These are phyloP conservation scores for Thera obeliscata DNA, from an alignment of 2,888 invertebrate genomes.

Conservation along the genomic window DNA sequence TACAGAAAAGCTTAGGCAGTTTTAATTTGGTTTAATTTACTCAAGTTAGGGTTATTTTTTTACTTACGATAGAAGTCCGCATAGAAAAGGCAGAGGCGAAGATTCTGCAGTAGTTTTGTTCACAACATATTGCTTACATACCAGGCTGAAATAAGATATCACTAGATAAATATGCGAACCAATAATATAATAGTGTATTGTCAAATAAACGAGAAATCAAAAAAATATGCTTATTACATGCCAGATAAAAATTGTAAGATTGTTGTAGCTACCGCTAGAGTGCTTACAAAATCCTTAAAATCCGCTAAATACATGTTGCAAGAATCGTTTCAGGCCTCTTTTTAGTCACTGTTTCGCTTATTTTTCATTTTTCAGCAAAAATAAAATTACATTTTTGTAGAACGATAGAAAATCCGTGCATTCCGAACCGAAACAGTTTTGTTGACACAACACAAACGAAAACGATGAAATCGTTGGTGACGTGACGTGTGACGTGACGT, in stretches of 20 bases:
- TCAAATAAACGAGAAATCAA: neutral
- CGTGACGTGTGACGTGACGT: no score
- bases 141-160: constrained; percentile 79
- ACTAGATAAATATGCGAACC: neutral
- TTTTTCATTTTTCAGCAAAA: constrained; percentile 4
- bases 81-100: constrained; percentile 90
- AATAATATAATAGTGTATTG: neutral
- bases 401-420: no score
- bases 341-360: constrained; percentile 7
- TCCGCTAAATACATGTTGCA: constrained; percentile 53
- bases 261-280: constrained; percentile 89
- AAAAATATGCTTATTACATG: constrained; percentile 86
- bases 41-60: neutral
- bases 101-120: constrained; percentile 91
- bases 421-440: no score
- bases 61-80: constrained; percentile 90
- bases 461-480: no score
- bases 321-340: constrained; percentile 1
- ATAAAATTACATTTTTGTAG: neutral
- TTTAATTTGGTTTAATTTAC: neutral
- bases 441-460: no score
- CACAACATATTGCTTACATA: constrained; percentile 89
- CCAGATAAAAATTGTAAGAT: constrained; percentile 94
- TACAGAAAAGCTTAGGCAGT: neutral
- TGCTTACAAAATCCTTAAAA: constrained; percentile 59